Evolutionary conservation across 2,797 vertebrate genomes (phyloP), one percentile per base, ranked within the genome.

Genomic region (Paramormyrops hopkinsi): DNA sequence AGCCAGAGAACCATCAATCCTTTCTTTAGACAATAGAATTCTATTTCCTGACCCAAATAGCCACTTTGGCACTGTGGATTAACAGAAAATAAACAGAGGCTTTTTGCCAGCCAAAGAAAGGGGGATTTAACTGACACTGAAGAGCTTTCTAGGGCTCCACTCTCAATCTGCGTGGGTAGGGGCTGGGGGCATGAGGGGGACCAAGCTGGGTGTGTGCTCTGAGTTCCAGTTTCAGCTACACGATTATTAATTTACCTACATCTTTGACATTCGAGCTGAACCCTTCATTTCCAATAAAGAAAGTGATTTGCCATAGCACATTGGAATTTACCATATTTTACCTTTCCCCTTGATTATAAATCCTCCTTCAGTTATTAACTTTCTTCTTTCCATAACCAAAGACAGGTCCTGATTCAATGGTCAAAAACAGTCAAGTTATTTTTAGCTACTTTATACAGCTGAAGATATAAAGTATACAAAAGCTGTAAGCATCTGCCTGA

Each of bases 41-140:
- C 88, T 84, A 86, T 89, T 89, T 89, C 84, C 89, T 89, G 89
- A 89, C 89, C 89, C 84, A 89, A 87, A 86, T 86, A 89, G 59
- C 50, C 62, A 89, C 29, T 89, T 89, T 89, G 84, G 88, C 83
- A 51, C 41, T 86, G 83, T 53, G 62, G 84, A 89, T 87, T 87
- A 89, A 54, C 62, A 41, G 82, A 86, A 86, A 86, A 89, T 89
- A 89, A 87, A 89, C 85, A 89, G 83, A 12, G 33, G 84, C 84
- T 87, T n/a, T 76, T 89, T 86, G 84, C 84, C 89, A 89, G 62
- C 62, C 48, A 86, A 86, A 89, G 79, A 89, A 86, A 73, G 46
- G 82, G 48, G 56, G 88, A n/a, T 89, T 89, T 89, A 65, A 50
- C 33, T 65, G 83, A 73, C 84, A 73, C 84, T 73, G 84, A 53